Evolutionary conservation across 2,113 vertebrate genomes (phyloP).

Genomic region (Tachuris rubrigastra): DNA sequence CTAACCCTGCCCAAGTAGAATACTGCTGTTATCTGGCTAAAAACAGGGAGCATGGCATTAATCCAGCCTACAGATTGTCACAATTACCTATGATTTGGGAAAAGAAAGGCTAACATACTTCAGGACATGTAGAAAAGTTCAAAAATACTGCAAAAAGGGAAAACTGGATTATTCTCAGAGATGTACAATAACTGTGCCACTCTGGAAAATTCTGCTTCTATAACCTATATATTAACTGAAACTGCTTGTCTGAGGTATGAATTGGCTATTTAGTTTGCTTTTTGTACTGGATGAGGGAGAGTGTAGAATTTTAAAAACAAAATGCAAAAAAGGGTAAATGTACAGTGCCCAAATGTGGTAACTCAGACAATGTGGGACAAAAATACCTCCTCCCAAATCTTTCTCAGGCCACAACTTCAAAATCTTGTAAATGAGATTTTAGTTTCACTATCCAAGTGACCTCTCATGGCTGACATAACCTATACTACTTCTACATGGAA

Average conservation of each 20-base stretch:
- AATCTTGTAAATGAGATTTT: not conserved
- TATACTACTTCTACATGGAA: not conserved
- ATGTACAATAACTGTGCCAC: not conserved
- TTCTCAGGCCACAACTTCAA: not conserved
- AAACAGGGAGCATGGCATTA: not conserved
- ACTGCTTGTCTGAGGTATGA: not conserved
- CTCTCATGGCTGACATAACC: not conserved
- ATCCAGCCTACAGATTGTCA: conserved; percentile 13
- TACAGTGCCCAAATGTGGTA: not conserved
- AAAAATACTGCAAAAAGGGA: not conserved
- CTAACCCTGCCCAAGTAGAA: not conserved
- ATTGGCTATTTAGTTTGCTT: not conserved
- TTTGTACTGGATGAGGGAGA: not conserved
- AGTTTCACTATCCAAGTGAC: not conserved
- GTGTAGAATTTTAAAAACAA: not conserved
- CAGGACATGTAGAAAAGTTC: not conserved
- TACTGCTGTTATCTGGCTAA: conserved; percentile 28
- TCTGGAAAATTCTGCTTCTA: not conserved
- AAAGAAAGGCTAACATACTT: not conserved
- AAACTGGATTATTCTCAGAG: not conserved
- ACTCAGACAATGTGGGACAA: not conserved
- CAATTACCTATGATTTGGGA: not conserved
- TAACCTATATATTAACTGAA: not conserved
- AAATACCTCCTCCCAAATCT: not conserved
- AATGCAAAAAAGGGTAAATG: not conserved